Conservation (phyloP, 1,140 invertebrate genomes). For the Pygmarrhopalites habei region DNA sequence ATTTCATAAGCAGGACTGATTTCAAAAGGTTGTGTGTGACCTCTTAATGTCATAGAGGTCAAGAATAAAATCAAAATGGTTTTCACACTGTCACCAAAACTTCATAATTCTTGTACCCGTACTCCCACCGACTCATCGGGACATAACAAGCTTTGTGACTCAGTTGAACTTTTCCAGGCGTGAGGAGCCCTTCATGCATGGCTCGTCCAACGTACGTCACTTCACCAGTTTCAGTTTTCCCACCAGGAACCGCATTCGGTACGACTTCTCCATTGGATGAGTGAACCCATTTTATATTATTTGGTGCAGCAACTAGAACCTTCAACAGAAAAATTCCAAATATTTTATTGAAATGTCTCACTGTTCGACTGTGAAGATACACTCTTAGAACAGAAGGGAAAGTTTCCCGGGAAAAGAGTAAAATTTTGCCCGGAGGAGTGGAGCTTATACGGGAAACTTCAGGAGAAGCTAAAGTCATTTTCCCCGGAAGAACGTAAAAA, state of each 20-base stretch:
- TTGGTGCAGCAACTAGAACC: conserved; percentile 3
- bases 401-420: too few relatives aligned
- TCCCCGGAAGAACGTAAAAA: too few relatives aligned
- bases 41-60: too few relatives aligned
- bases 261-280: neutral
- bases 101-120: conserved; percentile 50
- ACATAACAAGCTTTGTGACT: conserved; percentile 52
- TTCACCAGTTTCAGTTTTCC: conserved; percentile 1
- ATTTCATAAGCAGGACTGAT: too few relatives aligned
- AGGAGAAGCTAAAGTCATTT: too few relatives aligned
- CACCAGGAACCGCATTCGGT: conserved; percentile 1
- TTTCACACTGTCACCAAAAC: too few relatives aligned
- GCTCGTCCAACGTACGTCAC: neutral
- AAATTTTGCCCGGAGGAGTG: too few relatives aligned
- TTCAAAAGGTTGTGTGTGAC: too few relatives aligned
- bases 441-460: too few relatives aligned
- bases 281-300: neutral
- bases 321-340: neutral
- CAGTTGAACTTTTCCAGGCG: conserved; percentile 41
- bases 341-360: neutral
- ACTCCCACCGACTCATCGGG: conserved; percentile 52
- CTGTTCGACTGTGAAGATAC: too few relatives aligned
- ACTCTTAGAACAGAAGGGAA: too few relatives aligned
- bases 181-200: neutral
- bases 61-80: too few relatives aligned